phyloP scores from a whole-genome alignment of 2,888 invertebrate genomes.

The Antheraea assamensis region DNA sequence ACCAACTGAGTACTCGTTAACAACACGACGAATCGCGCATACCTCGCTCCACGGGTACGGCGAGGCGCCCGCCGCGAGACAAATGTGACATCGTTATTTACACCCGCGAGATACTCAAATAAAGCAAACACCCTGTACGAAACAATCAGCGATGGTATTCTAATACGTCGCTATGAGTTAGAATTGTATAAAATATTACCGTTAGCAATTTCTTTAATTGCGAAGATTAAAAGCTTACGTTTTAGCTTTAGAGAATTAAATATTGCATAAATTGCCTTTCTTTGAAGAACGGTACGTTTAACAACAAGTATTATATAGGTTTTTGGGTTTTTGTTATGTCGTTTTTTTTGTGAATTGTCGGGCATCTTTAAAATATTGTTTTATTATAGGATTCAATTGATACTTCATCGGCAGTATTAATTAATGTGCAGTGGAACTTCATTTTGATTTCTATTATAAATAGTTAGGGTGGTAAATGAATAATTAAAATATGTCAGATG shows the following conservation, averaged over 20 bases:
- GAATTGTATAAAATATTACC: slow-evolving; percentile 18
- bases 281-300: background rate
- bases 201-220: slow-evolving; percentile 12
- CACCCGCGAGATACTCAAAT: slow-evolving; percentile 25
- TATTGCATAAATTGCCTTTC: slow-evolving; percentile 15
- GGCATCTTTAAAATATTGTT: no score
- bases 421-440: no score
- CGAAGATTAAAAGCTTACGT: slow-evolving; percentile 20
- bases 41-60: background rate
- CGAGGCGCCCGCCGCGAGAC: slow-evolving; percentile 34
- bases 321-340: background rate
- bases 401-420: no score
- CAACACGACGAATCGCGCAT: background rate
- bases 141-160: slow-evolving; percentile 17
- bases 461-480: no score
- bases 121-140: slow-evolving; percentile 14
- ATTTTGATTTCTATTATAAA: background rate
- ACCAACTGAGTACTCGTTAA: background rate
- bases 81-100: slow-evolving; percentile 45
- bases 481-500: no score
- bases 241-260: slow-evolving; percentile 16
- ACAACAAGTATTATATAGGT: background rate
- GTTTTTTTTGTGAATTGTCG: no score
- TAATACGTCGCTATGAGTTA: slow-evolving; percentile 18
- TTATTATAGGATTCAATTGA: no score